phyloP scores from a whole-genome alignment of 2,888 invertebrate species.

The Melanophora roralis region DNA sequence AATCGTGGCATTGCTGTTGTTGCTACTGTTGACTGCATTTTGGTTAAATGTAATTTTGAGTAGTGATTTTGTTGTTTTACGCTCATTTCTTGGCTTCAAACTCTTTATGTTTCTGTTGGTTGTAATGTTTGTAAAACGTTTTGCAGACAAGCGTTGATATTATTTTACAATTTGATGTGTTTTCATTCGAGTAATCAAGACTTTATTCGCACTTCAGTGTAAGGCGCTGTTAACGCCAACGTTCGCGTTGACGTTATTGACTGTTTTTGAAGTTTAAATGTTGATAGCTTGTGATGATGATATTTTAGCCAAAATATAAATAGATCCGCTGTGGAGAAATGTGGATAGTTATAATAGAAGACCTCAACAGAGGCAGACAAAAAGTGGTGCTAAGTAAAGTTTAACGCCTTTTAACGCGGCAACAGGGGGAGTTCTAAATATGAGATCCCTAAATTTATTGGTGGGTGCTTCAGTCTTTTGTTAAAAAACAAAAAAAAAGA shows the following conservation, averaged over 20 bases:
- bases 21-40: slow-evolving; percentile 17
- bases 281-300: slow-evolving; percentile 51
- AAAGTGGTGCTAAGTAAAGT: slow-evolving; percentile 69
- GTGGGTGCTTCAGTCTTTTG: slow-evolving; percentile 71
- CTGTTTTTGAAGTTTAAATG: slow-evolving; percentile 1
- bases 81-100: not conserved
- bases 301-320: slow-evolving; percentile 76
- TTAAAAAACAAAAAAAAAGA: not conserved
- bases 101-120: not conserved
- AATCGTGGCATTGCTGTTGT: too few species aligned
- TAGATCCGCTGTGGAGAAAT: slow-evolving; percentile 75
- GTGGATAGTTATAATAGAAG: slow-evolving; percentile 77
- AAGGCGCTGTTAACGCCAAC: not conserved
- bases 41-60: slow-evolving; percentile 29
- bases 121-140: not conserved
- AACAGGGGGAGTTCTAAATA: slow-evolving; percentile 73
- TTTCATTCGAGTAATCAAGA: slow-evolving; percentile 35
- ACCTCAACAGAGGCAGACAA: slow-evolving; percentile 75
- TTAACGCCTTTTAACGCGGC: slow-evolving; percentile 72
- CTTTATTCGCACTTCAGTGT: slow-evolving; percentile 19
- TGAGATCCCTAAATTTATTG: slow-evolving; percentile 77
- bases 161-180: not conserved
- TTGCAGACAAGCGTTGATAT: slow-evolving; percentile 2
- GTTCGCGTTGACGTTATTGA: slow-evolving; percentile 3
- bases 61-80: slow-evolving; percentile 7